A percentile compares a stretch with the other conserved stretches of the same genome.
These are phyloP conservation scores for Hirtodrosophila cameraria DNA, from an alignment of 2,888 invertebrate species.

Conservation along the genomic window DNA sequence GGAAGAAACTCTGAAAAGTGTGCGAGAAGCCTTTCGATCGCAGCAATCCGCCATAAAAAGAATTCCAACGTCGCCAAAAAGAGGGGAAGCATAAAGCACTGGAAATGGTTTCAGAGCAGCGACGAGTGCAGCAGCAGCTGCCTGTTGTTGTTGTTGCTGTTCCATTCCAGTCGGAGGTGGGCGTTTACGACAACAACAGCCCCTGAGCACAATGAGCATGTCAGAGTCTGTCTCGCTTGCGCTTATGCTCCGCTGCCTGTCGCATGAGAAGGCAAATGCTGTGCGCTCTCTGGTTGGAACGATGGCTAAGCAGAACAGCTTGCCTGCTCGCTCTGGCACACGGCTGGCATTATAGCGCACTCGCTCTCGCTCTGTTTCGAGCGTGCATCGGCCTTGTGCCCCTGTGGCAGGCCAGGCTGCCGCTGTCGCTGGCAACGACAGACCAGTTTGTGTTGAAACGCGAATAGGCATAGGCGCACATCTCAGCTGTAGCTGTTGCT, in stretches of 20 bases:
- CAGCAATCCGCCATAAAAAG: slow-evolving; percentile 72
- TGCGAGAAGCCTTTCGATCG: slow-evolving; percentile 74
- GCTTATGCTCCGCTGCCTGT: neutral
- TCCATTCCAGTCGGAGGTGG: slow-evolving; percentile 72
- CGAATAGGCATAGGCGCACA: slow-evolving; percentile 83
- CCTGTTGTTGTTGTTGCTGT: no score
- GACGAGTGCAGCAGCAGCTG: slow-evolving; percentile 40
- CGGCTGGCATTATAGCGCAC: slow-evolving; percentile 11
- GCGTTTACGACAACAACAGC: slow-evolving; percentile 58
- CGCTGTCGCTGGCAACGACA: slow-evolving; percentile 48
- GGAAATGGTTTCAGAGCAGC: slow-evolving; percentile 34
- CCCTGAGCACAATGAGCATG: slow-evolving; percentile 36
- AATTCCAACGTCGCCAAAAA: slow-evolving; percentile 55
- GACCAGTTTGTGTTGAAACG: slow-evolving; percentile 84
- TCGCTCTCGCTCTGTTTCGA: slow-evolving; percentile 24
- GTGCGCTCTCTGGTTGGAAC: slow-evolving; percentile 61
- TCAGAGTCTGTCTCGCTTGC: slow-evolving; percentile 38
- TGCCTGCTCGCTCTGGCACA: slow-evolving; percentile 27
- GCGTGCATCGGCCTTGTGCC: slow-evolving; percentile 39
- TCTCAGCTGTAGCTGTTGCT: slow-evolving; percentile 47
- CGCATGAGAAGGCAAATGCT: slow-evolving; percentile 35
- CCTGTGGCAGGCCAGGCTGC: slow-evolving; percentile 33
- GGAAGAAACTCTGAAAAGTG: slow-evolving; percentile 43
- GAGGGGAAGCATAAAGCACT: slow-evolving; percentile 48
- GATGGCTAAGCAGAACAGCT: slow-evolving; percentile 38